These are phyloP conservation scores for Larimichthys crocea DNA, from an alignment of 2,113 vertebrate species.

Conservation along the genomic window DNA sequence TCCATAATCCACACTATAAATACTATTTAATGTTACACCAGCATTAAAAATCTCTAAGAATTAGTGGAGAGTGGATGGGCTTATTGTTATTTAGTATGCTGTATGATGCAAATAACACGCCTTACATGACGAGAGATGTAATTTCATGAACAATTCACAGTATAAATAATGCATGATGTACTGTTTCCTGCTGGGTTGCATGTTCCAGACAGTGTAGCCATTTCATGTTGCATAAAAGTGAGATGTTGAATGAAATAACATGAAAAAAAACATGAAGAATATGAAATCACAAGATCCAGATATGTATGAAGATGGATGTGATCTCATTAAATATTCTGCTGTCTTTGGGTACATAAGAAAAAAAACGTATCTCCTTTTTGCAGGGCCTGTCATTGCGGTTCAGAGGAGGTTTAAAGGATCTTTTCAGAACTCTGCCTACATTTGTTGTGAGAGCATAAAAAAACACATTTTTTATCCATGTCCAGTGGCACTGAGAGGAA, in stretches of 20 bases:
- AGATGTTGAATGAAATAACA: constrained; percentile 39
- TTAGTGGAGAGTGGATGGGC: background rate
- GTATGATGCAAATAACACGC: constrained; percentile 39
- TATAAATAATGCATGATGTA: constrained; percentile 40
- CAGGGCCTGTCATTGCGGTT: constrained; percentile 17
- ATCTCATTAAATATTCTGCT: constrained; percentile 40
- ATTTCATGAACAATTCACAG: constrained; percentile 26
- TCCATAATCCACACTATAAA: background rate
- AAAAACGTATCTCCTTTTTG: background rate
- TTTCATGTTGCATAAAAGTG: constrained; percentile 47
- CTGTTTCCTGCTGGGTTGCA: constrained; percentile 29
- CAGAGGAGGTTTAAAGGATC: constrained; percentile 35
- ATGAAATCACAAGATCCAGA: constrained; percentile 45
- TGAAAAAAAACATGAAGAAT: constrained; percentile 37
- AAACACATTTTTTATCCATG: background rate
- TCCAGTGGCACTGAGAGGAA: constrained; percentile 17
- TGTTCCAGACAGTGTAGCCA: background rate
- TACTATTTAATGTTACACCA: background rate
- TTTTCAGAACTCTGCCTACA: constrained; percentile 23
- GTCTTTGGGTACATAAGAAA: constrained; percentile 11
- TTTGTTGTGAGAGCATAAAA: constrained; percentile 16
- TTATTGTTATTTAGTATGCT: constrained; percentile 28
- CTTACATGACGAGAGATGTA: constrained; percentile 31
- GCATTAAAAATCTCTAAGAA: constrained; percentile 1
- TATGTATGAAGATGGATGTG: constrained; percentile 37